Conservation (phyloP, 2,888 invertebrate species). For the Scrobipalpa costella region DNA sequence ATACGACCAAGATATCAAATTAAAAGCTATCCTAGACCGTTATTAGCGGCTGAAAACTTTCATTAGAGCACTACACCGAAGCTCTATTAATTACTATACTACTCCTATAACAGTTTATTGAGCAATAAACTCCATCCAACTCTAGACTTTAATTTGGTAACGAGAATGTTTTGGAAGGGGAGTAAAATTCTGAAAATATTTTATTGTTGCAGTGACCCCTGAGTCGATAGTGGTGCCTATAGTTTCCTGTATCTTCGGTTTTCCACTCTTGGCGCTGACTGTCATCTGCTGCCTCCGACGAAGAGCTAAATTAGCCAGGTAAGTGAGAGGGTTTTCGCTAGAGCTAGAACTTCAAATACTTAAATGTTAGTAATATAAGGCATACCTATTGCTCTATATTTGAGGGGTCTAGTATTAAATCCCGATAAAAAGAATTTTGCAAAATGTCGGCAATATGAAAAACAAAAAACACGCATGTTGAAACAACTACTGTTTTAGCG, state of each 20-base stretch:
- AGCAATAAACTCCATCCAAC: background rate
- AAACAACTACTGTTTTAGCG: too few relatives aligned
- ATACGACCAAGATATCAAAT: background rate
- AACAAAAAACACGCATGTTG: too few relatives aligned
- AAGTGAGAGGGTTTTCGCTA: constrained; percentile 36
- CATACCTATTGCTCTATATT: too few relatives aligned
- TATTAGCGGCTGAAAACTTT: constrained; percentile 5
- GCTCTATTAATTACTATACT: background rate
- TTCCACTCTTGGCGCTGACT: constrained; percentile 91
- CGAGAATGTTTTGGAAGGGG: background rate
- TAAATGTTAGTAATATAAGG: too few relatives aligned
- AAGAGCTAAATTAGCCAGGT: constrained; percentile 89
- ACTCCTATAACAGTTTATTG: constrained; percentile 10
- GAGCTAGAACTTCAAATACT: too few relatives aligned
- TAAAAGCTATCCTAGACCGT: background rate
- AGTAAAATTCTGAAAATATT: background rate
- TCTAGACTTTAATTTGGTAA: background rate
- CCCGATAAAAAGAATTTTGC: too few relatives aligned
- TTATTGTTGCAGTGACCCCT: constrained; percentile 86
- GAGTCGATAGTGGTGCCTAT: constrained; percentile 94
- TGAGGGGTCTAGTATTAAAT: too few relatives aligned
- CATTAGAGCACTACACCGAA: too few relatives aligned
- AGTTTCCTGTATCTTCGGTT: constrained; percentile 94
- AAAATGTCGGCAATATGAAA: too few relatives aligned
- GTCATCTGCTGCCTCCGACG: constrained; percentile 93